These are phyloP conservation scores for Cheilosia grossa DNA, from an alignment of 2,888 invertebrate species.

Conservation along the genomic window DNA sequence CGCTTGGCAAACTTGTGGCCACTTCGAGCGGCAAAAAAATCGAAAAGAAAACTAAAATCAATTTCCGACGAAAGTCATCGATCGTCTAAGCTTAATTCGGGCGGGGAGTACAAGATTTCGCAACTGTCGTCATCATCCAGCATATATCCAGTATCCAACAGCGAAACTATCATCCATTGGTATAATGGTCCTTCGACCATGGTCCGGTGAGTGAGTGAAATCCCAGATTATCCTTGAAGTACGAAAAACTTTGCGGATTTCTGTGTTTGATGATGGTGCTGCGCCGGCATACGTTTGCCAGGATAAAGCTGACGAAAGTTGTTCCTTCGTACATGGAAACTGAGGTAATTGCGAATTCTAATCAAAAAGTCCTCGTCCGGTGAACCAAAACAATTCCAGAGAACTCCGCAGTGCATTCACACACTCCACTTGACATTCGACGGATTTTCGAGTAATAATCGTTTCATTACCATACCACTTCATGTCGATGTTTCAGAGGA, in stretches of 20 bases:
- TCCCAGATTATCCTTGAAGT: slow-evolving; percentile 64
- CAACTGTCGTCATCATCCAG: slow-evolving; percentile 16
- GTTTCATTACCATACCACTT: slow-evolving; percentile 54
- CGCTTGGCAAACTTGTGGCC: slow-evolving; percentile 52
- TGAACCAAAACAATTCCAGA: slow-evolving; percentile 37
- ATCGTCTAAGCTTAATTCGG: slow-evolving; percentile 5
- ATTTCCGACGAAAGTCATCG: slow-evolving; percentile 60
- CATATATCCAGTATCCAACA: neutral
- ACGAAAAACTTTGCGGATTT: slow-evolving; percentile 49
- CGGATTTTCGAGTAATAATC: slow-evolving; percentile 57
- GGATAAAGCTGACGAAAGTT: slow-evolving; percentile 42
- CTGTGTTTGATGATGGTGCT: slow-evolving; percentile 19
- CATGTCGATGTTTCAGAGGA: slow-evolving; percentile 51
- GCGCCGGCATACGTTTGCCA: slow-evolving; percentile 14
- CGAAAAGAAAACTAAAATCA: slow-evolving; percentile 66
- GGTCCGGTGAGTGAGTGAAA: slow-evolving; percentile 33
- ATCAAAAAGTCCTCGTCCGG: slow-evolving; percentile 55
- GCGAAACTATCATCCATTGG: slow-evolving; percentile 2
- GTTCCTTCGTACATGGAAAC: neutral
- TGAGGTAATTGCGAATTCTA: slow-evolving; percentile 64
- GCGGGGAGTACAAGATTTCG: slow-evolving; percentile 9
- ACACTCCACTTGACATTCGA: slow-evolving; percentile 61
- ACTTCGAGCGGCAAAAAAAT: neutral
- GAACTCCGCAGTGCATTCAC: slow-evolving; percentile 20
- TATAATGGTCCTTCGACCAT: neutral